Percentiles rank a stretch among this genome's conserved stretches.
Conservation (phyloP, 2,888 invertebrate species). For the Hemithea aestivaria region DNA sequence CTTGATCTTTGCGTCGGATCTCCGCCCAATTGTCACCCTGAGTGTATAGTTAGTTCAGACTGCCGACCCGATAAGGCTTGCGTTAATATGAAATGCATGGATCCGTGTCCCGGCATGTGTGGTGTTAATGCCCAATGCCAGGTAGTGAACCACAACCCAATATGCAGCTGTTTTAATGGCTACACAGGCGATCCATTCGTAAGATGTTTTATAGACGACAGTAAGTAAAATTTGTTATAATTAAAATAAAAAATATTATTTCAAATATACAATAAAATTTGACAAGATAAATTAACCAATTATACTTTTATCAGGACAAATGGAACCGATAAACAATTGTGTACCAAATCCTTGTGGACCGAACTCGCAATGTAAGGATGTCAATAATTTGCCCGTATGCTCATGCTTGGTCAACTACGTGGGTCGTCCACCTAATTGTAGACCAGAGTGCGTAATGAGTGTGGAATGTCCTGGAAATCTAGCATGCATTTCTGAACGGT, state of each 20-base stretch:
- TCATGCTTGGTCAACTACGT: constrained; percentile 86
- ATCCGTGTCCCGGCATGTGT: constrained; percentile 88
- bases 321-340: constrained; percentile 79
- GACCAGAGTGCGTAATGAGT: constrained; percentile 86
- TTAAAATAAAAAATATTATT: too few species aligned
- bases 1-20: constrained; percentile 85
- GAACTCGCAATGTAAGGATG: constrained; percentile 85
- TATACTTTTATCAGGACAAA: constrained; percentile 33
- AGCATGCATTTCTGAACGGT: constrained; percentile 85
- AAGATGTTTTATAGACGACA: constrained; percentile 81
- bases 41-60: constrained; percentile 88
- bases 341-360: constrained; percentile 87
- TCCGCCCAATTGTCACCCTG: constrained; percentile 87
- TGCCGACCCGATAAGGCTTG: constrained; percentile 87
- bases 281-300: not conserved
- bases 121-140: constrained; percentile 88
- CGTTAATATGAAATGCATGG: constrained; percentile 86
- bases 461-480: constrained; percentile 86
- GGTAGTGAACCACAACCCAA: constrained; percentile 88
- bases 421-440: constrained; percentile 88
- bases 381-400: constrained; percentile 84
- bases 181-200: constrained; percentile 88
- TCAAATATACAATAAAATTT: not conserved
- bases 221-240: constrained; percentile 68
- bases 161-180: constrained; percentile 85